These are phyloP conservation scores for Acleris sparsana DNA, from an alignment of 2,888 invertebrate genomes.

Conservation along the genomic window DNA sequence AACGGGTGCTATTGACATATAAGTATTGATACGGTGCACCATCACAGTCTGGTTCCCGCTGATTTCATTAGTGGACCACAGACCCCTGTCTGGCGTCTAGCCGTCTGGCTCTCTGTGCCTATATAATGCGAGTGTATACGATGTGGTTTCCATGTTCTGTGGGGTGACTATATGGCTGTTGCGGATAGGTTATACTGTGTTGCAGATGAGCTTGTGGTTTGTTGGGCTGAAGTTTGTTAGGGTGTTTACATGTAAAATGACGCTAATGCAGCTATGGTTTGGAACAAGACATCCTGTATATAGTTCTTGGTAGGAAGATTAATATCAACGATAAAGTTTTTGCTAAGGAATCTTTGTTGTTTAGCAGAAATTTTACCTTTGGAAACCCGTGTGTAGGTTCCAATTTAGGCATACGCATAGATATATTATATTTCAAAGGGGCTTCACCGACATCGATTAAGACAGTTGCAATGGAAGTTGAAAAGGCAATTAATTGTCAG, in stretches of 20 bases:
- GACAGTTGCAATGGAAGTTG: background rate
- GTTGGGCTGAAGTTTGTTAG: too few relatives aligned
- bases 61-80: slow-evolving; percentile 45
- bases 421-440: slow-evolving; percentile 43
- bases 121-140: slow-evolving; percentile 8
- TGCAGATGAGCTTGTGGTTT: too few relatives aligned
- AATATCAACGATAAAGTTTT: too few relatives aligned
- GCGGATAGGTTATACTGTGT: too few relatives aligned
- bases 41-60: slow-evolving; percentile 34
- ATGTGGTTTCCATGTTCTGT: slow-evolving; percentile 22
- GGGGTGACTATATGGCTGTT: too few relatives aligned
- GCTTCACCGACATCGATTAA: slow-evolving; percentile 12
- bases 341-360: too few relatives aligned
- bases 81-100: slow-evolving; percentile 46
- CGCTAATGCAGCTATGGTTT: too few relatives aligned
- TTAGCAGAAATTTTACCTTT: too few relatives aligned
- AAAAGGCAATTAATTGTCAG: too few relatives aligned
- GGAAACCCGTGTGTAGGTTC: slow-evolving; percentile 26
- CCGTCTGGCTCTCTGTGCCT: slow-evolving; percentile 21
- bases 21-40: slow-evolving; percentile 2
- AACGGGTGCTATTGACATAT: slow-evolving; percentile 1
- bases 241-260: too few relatives aligned
- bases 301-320: too few relatives aligned
- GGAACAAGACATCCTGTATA: too few relatives aligned
- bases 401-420: slow-evolving; percentile 38